These are phyloP conservation scores for Rhagonycha lutea DNA, from an alignment of 2,888 invertebrate species.

Conservation along the genomic window DNA sequence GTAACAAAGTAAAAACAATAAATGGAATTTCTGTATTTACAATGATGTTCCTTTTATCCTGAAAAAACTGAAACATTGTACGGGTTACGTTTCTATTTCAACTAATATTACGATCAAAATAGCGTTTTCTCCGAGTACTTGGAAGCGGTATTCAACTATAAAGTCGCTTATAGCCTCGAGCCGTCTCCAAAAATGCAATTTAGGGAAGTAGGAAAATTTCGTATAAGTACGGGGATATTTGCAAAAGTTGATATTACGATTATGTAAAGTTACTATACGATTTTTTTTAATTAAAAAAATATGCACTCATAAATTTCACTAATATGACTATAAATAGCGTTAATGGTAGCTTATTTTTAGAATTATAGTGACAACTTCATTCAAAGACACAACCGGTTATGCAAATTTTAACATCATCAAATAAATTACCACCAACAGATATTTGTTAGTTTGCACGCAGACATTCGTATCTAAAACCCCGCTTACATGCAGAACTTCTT, in stretches of 20 bases:
- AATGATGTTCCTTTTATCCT: slow-evolving; percentile 4
- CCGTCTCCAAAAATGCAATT: slow-evolving; percentile 33
- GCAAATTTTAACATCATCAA: slow-evolving; percentile 5
- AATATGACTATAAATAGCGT: neutral
- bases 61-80: slow-evolving; percentile 18
- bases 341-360: neutral
- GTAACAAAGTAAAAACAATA: slow-evolving; percentile 9
- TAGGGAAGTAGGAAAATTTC: slow-evolving; percentile 29
- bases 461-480: neutral
- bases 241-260: slow-evolving; percentile 29
- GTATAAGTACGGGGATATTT: slow-evolving; percentile 28
- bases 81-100: slow-evolving; percentile 19
- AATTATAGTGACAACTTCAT: slow-evolving; percentile 1
- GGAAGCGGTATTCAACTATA: slow-evolving; percentile 41
- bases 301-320: neutral
- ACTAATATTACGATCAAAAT: slow-evolving; percentile 41
- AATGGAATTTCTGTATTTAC: slow-evolving; percentile 8
- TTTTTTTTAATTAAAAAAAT: slow-evolving; percentile 6
- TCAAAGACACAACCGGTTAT: slow-evolving; percentile 5
- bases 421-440: slow-evolving; percentile 2
- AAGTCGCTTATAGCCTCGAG: slow-evolving; percentile 42
- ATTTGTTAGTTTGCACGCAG: slow-evolving; percentile 1
- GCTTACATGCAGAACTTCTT: slow-evolving; percentile 2
- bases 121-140: slow-evolving; percentile 33
- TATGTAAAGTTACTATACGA: slow-evolving; percentile 16